Conservation (phyloP, 2,797 vertebrate species). For the Melanotaenia nigrans region DNA sequence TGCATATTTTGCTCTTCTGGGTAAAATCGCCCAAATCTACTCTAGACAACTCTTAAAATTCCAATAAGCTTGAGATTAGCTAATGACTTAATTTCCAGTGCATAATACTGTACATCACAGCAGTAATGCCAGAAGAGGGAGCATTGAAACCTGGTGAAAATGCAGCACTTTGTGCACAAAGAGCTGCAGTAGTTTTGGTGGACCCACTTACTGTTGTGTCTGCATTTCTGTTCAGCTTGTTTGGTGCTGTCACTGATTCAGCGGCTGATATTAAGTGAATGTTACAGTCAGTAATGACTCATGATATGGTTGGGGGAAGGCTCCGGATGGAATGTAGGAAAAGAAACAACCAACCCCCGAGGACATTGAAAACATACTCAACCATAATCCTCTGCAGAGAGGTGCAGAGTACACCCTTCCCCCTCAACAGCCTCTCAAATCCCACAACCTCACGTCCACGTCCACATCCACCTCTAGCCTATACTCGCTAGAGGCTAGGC, state of each 20-base stretch:
- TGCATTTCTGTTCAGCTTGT: conserved; percentile 9
- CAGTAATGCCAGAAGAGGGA: not conserved
- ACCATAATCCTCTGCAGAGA: conserved; percentile 65
- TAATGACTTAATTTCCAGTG: not conserved
- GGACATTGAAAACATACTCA: conserved; percentile 69
- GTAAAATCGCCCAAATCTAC: conserved; percentile 15
- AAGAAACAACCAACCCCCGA: conserved; percentile 66
- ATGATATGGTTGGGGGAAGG: conserved; percentile 63
- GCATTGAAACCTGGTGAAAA: conserved; percentile 12
- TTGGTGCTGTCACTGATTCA: conserved; percentile 50
- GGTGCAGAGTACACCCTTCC: conserved; percentile 46
- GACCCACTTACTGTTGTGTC: not conserved
- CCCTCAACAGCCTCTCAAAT: conserved; percentile 27
- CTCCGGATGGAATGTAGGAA: conserved; percentile 67
- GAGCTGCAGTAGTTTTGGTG: not conserved
- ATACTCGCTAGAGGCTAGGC: not conserved
- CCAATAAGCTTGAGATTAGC: not conserved
- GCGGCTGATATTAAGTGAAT: conserved; percentile 63
- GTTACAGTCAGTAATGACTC: conserved; percentile 77
- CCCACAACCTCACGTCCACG: conserved; percentile 24
- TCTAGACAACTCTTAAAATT: conserved; percentile 4
- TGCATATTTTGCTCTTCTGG: conserved; percentile 8
- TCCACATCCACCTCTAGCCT: conserved; percentile 1
- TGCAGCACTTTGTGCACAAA: not conserved
- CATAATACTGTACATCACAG: not conserved